Evolutionary conservation across 2,888 invertebrate species (phyloP), one percentile per base, ranked within the genome.

Genomic region (Dendrolimus pini): DNA sequence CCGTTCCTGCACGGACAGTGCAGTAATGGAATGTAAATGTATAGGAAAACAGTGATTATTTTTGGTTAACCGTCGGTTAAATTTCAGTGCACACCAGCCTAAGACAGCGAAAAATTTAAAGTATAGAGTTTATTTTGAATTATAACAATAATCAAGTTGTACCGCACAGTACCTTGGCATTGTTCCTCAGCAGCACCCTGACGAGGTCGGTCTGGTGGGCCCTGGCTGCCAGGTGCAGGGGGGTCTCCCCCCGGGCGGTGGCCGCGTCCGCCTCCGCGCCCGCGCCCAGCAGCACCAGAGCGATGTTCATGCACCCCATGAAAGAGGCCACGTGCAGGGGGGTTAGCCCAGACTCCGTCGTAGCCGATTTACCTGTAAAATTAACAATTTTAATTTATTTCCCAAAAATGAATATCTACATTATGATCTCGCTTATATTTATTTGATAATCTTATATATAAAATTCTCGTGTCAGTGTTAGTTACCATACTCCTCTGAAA

Each of bases 291-390:
- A 99, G 69, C 67, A 96, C 98, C 74, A 99, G 96, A 64, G 99
- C 99, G 77, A 99, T 99, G 91, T 99, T 98, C 97, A 99, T 98
- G 85, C 98, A 98, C 61, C 99, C 99, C 99, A 99, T 99, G 92
- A 99, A 99, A 70, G 98, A 96, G 8, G 99, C 98, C 62, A 99
- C 99, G 89, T 99, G 99, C 41, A 99, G 93, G 0, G 99, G 98
- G 2, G 99, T 99, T 67, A 99, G 91, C 0, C 99, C 99, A 41
- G 94, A 94, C 67, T 94, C 94, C 0, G 94, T 94, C 0, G 94
- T 94, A 7, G 94, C 93, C 56, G 93, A 92, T 69, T 94, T 93
- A 67, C 92, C 92, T 93, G 69, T 10, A 47, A 47, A 0, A 47
- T 47, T 47, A 47, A 2, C 9, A 47, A 47, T 10, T 47, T 10